phyloP scores from a whole-genome alignment of 1,140 invertebrate species.

The Leptonema lineaticorne region DNA sequence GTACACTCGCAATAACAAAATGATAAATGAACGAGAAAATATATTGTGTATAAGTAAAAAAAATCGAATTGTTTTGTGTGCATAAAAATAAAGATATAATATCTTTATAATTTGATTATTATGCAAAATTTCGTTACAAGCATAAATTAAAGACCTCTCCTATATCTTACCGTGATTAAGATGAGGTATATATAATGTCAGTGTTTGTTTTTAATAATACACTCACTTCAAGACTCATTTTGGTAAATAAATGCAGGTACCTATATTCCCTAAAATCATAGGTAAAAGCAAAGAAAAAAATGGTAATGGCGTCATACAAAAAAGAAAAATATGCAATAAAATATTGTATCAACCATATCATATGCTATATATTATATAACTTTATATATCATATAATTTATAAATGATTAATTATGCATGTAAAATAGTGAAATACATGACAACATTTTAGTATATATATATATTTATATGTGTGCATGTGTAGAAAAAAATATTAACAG shows the following conservation, averaged over 20 bases:
- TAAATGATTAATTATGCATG: neutral
- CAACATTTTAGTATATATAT: neutral
- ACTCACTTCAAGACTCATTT: neutral
- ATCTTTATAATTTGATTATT: neutral
- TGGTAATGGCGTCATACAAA: neutral
- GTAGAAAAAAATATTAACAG: neutral
- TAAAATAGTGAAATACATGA: neutral
- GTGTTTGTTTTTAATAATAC: neutral
- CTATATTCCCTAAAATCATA: slow-evolving; percentile 6
- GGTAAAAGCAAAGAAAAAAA: neutral
- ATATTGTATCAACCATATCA: neutral
- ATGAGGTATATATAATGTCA: too few relatives aligned
- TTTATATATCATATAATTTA: neutral
- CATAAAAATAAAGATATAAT: neutral
- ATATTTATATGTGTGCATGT: too few relatives aligned
- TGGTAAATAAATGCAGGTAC: neutral
- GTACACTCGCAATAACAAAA: neutral
- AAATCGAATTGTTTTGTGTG: neutral
- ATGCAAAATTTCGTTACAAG: too few relatives aligned
- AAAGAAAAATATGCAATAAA: slow-evolving; percentile 3
- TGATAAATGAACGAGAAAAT: neutral
- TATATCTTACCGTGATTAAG: slow-evolving; percentile 1
- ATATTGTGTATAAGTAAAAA: neutral
- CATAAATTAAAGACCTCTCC: too few relatives aligned
- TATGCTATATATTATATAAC: neutral